phyloP scores from a whole-genome alignment of 2,888 invertebrate species.

The Synergus gifuensis region DNA sequence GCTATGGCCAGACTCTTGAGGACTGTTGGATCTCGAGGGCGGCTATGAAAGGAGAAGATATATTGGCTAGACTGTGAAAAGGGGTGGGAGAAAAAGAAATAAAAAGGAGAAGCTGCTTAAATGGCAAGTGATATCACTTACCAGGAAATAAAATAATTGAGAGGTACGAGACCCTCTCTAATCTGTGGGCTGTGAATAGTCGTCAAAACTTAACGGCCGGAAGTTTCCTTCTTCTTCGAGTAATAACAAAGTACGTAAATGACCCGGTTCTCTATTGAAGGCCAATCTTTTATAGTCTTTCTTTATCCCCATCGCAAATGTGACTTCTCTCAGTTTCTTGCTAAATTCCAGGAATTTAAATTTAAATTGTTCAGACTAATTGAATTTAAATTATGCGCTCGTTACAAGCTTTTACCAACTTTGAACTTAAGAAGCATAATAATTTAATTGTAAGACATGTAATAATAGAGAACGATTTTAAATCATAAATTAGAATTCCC shows the following conservation, averaged over 20 bases:
- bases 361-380: neutral
- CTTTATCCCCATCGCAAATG: neutral
- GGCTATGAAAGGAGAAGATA: constrained; percentile 60
- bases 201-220: neutral
- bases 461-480: too few relatives aligned
- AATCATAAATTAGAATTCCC: neutral
- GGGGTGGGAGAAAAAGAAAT: constrained; percentile 19
- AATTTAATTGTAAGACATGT: too few relatives aligned
- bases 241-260: neutral
- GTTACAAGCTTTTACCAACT: too few relatives aligned
- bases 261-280: neutral
- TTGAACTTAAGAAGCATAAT: too few relatives aligned
- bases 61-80: constrained; percentile 43
- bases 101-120: constrained; percentile 8
- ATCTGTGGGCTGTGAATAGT: neutral
- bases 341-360: neutral
- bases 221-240: neutral
- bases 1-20: constrained; percentile 71
- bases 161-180: neutral
- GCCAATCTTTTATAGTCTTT: neutral
- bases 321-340: neutral
- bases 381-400: neutral
- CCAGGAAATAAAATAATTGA: constrained; percentile 40
- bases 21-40: constrained; percentile 66
- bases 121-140: constrained; percentile 44